Evolutionary conservation across 2,888 invertebrate species (phyloP), one percentile per base, ranked within the genome.

Genomic region (Prosopocoilus inquinatus): DNA sequence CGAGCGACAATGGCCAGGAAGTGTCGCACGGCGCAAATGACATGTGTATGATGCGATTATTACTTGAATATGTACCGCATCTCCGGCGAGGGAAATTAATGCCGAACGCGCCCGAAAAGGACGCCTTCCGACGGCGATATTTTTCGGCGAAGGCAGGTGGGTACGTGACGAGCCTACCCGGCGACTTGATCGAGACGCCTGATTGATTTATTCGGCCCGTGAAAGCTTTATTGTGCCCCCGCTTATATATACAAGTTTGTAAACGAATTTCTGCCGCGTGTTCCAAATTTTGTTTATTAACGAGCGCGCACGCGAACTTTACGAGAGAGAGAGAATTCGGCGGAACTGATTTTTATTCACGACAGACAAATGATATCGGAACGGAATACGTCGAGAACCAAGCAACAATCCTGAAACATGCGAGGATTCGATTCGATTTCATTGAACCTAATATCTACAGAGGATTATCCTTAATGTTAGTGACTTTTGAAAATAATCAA

Each of bases 41-140:
- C 75, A 75, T 75, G 73, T 75, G 72, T 71, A 75, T 75, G 74
- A 75, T 75, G 72, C 73, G 75, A 75, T 74, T 74, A 74, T 75
- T 74, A 72, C 71, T 72, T 74, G 74, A 75, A 75, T 74, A 73
- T 73, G 74, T 69, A 73, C 51, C 62, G 56, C 55, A 47, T 51
- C 51, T 50, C 51, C 51, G 51, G 50, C 47, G 28, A 47, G 55
- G 55, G 55, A 50, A 56, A 56, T 50, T 56, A 50, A 51, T 43
- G 38, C 47, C 47, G 38, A 51, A 43, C 47, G 45, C 47, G 51
- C 51, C 51, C 51, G 51, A 56, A 56, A 55, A 52, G 41, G 50
- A 45, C 35, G 15, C 11, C 3, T 33, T 33, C 35, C 47, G 47
- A 47, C 35, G 16, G 12, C 49, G 49, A 28, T 28, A 28, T 4